Percentiles rank a stretch among this genome's conserved stretches.
Conservation (phyloP, 64 coral and sea anemone species). For the Acropora yongei region DNA sequence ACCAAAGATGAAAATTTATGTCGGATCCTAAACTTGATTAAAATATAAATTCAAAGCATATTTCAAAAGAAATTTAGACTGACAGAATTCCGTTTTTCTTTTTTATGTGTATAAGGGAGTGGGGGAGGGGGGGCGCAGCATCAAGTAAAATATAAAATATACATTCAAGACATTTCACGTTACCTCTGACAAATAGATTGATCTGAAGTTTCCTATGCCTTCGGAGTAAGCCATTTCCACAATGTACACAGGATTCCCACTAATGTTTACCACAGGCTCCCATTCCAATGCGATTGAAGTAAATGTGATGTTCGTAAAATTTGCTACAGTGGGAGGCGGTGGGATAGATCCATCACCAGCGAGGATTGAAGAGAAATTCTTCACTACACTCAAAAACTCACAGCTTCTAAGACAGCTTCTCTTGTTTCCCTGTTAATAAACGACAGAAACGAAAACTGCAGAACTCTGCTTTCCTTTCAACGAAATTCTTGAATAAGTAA, state of each 20-base stretch:
- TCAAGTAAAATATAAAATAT: neutral
- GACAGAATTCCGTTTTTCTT: no score
- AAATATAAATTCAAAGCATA: no score
- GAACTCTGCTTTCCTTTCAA: no score
- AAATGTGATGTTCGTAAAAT: neutral
- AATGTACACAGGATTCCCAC: constrained; percentile 40
- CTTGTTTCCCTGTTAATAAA: neutral
- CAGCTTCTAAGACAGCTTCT: constrained; percentile 30
- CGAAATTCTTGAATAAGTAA: no score
- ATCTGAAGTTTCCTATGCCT: neutral
- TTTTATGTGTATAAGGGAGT: no score
- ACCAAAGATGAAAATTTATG: no score
- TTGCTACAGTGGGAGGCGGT: neutral
- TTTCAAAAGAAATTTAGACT: no score
- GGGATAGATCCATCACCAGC: neutral
- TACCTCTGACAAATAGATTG: constrained; percentile 7
- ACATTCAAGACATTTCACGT: no score
- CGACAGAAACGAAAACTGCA: neutral
- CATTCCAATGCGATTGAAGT: constrained; percentile 44
- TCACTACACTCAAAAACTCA: neutral
- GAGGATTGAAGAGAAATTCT: constrained; percentile 18
- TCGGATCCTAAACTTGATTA: no score
- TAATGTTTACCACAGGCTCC: neutral
- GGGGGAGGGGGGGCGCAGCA: no score
- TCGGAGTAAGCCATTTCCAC: constrained; percentile 18